Evolutionary conservation across 2,888 invertebrate genomes (phyloP).

Genomic region (Cerceris ruficornis): DNA sequence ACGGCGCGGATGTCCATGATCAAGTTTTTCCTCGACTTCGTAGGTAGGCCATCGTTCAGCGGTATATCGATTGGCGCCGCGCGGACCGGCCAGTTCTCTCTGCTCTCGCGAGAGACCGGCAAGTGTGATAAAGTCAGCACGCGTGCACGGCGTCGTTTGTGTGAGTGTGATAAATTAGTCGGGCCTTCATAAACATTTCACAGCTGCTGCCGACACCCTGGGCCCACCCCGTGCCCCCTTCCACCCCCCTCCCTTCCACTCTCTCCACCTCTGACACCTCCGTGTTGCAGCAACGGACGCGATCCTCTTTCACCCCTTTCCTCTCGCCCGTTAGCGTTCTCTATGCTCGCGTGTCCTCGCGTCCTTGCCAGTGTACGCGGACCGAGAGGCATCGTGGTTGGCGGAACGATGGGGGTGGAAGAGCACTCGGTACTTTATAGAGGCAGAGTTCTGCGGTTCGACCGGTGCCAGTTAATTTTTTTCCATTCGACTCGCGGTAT

Average conservation of each 20-base stretch:
- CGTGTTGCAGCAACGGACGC: constrained; percentile 37
- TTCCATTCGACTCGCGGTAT: constrained; percentile 24
- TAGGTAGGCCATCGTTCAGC: constrained; percentile 36
- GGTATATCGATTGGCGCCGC: constrained; percentile 59
- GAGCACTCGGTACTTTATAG: constrained; percentile 67
- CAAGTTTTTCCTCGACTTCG: constrained; percentile 39
- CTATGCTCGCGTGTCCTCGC: constrained; percentile 28
- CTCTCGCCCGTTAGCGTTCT: constrained; percentile 25
- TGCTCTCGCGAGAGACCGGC: constrained; percentile 35
- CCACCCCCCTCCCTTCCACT: constrained; percentile 38
- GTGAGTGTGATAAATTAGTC: constrained; percentile 78
- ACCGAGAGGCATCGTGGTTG: not conserved
- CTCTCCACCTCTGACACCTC: constrained; percentile 34
- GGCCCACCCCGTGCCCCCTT: constrained; percentile 42
- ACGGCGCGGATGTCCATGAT: constrained; percentile 10
- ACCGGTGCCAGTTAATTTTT: constrained; percentile 60
- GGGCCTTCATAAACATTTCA: constrained; percentile 81
- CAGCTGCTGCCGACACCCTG: constrained; percentile 78
- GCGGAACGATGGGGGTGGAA: constrained; percentile 18
- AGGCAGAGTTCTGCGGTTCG: constrained; percentile 62
- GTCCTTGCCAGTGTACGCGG: constrained; percentile 10
- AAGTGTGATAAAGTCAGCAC: constrained; percentile 65
- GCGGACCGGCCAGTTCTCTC: constrained; percentile 9
- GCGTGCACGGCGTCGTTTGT: constrained; percentile 45
- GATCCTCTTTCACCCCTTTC: constrained; percentile 46